A percentile compares a stretch with the other conserved stretches of the same genome.
phyloP scores from a whole-genome alignment of 2,113 vertebrate genomes.

The Globicephala melas region DNA sequence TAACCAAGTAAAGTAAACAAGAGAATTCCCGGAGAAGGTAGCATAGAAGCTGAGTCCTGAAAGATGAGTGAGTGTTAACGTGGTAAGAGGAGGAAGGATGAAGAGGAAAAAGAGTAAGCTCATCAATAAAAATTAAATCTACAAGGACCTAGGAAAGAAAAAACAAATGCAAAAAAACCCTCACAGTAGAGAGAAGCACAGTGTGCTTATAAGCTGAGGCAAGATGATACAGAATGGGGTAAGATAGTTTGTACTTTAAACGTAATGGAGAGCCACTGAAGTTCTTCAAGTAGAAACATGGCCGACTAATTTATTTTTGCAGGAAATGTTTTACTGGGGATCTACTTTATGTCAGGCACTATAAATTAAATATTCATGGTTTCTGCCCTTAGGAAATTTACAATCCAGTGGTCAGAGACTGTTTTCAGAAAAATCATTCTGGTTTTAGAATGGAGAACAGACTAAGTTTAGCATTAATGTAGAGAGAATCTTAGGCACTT shows the following conservation, averaged over 20 bases:
- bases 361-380: not conserved
- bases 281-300: too few species aligned
- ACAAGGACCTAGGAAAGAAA: not conserved
- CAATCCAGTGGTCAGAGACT: not conserved
- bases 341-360: not conserved
- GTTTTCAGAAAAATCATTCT: not conserved
- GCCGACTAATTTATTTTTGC: not conserved
- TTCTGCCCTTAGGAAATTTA: not conserved
- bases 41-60: not conserved
- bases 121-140: not conserved
- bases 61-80: not conserved
- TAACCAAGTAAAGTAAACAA: not conserved
- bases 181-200: not conserved
- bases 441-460: not conserved
- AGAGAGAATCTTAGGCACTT: not conserved
- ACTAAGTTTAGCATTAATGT: not conserved
- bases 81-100: not conserved
- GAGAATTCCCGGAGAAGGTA: not conserved
- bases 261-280: not conserved
- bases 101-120: not conserved
- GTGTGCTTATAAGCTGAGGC: not conserved
- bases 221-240: not conserved
- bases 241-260: not conserved
- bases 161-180: not conserved
- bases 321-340: not conserved